Conservation (phyloP, 2,797 vertebrate genomes). For the Poeciliopsis paucimaculata region DNA sequence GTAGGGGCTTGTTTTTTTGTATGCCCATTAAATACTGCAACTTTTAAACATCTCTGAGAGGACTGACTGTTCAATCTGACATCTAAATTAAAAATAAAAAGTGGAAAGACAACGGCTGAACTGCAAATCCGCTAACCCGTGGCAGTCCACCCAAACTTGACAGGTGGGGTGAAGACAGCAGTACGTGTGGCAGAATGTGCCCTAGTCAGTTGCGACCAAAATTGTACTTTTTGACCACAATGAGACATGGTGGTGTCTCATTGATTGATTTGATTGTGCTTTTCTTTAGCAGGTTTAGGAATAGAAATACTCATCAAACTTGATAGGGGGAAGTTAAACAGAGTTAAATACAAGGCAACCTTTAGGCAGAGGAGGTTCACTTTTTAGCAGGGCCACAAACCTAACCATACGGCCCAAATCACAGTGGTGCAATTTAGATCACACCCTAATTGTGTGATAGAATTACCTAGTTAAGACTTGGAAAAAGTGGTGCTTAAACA, state of each 20-base stretch:
- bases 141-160: background rate
- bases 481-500: background rate
- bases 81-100: background rate
- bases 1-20: background rate
- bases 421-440: background rate
- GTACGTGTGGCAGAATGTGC: background rate
- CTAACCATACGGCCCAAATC: background rate
- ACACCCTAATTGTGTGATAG: background rate
- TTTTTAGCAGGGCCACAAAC: background rate
- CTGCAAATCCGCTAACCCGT: background rate
- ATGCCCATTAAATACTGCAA: too few relatives aligned
- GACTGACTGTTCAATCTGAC: background rate
- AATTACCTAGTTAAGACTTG: background rate
- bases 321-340: background rate
- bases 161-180: background rate
- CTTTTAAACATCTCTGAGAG: too few relatives aligned
- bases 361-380: background rate
- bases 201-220: background rate
- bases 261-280: background rate
- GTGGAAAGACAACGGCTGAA: background rate
- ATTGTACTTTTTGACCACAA: background rate
- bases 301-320: background rate
- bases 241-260: background rate
- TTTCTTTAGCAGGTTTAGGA: background rate
- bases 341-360: background rate